Percentiles rank a stretch among this genome's conserved stretches.
Evolutionary conservation across 1,140 invertebrate genomes (phyloP).

Genomic region (Aphidius gifuensis): DNA sequence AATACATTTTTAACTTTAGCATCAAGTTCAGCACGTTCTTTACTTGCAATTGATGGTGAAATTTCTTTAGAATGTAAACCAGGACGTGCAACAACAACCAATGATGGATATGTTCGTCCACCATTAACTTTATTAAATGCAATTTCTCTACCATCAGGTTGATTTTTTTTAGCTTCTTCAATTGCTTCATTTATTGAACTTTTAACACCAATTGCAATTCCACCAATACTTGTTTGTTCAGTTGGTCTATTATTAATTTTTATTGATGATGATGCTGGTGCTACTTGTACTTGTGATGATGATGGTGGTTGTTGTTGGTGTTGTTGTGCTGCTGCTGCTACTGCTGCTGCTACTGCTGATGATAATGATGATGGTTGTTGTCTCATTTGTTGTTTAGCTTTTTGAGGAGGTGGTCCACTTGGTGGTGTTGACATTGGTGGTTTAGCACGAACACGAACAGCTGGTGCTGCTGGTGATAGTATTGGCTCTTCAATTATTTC

Average conservation of each 20-base stretch:
- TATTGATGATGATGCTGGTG: constrained; percentile 24
- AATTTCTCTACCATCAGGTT: constrained; percentile 68
- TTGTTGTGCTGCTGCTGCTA: neutral
- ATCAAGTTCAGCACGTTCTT: constrained; percentile 55
- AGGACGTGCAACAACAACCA: constrained; percentile 77
- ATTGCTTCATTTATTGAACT: constrained; percentile 49
- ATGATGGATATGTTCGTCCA: constrained; percentile 76
- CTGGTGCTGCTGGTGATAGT: constrained; percentile 24
- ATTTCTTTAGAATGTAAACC: constrained; percentile 68
- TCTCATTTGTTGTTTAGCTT: neutral
- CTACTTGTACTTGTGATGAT: constrained; percentile 45
- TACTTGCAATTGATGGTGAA: constrained; percentile 36
- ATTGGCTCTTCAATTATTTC: constrained; percentile 45
- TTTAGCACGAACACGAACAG: constrained; percentile 19
- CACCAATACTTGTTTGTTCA: constrained; percentile 66
- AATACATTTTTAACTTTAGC: constrained; percentile 76
- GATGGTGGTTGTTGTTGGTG: constrained; percentile 28
- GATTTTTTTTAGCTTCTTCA: constrained; percentile 51
- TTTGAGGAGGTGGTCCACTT: neutral
- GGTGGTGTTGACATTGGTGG: neutral
- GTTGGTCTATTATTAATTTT: constrained; percentile 53
- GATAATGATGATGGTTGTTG: constrained; percentile 18
- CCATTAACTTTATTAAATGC: constrained; percentile 76
- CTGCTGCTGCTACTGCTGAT: neutral
- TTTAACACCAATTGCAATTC: constrained; percentile 60